Base-by-base conservation (phyloP, 2,888 invertebrate species). In the Odontocerum albicorne region DNA sequence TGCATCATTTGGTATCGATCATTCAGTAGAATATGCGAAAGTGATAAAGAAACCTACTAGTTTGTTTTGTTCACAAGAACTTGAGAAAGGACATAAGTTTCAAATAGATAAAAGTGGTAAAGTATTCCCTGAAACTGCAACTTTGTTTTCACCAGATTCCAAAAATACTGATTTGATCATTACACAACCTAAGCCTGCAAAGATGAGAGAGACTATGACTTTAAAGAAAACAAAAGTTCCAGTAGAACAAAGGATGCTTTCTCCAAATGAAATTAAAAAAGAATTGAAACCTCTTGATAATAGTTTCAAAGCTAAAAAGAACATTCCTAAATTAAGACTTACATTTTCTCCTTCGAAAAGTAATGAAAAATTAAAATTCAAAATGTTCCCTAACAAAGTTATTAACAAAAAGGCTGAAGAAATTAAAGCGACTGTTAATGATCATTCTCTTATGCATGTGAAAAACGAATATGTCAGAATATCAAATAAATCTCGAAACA, bases 321-420 rank as follows among this genome's bases (percentile, higher is more conserved):
- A 63, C 1, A 65, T 66, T 27, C 70, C 74, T 2, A 77, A 74
- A 65, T 66, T 78, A 63, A 73, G 70, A 64, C 61, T 77, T 55
- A 75, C 76, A 0, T 78, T 78, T 66, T 68, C 75, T 7, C 77
- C 76, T 19, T 65, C 63, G 10, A 73, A 66, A 68, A 65, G 72
- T 36, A 75, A 35, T 35, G 51, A 54, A 8, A 57, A 74, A 62
- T 70, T 74, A 27, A 77, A 75, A 63, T 70, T 71, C 10, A 74
- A 72, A 65, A 71, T 76, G 63, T 76, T 77, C 62, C 75, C 73
- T 66, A 4, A 27, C 6, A 27, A 27, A 27, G 4, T 10, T 4
- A 7, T 10, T 7, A 27, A 27, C 10, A 10, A 27, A 4, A 27
- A 27, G 10, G 6, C 6, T 7, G 4, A 7, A 10, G 10, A 27